These are phyloP conservation scores for Papilio machaon DNA, from an alignment of 1,140 invertebrate genomes.

Conservation along the genomic window DNA sequence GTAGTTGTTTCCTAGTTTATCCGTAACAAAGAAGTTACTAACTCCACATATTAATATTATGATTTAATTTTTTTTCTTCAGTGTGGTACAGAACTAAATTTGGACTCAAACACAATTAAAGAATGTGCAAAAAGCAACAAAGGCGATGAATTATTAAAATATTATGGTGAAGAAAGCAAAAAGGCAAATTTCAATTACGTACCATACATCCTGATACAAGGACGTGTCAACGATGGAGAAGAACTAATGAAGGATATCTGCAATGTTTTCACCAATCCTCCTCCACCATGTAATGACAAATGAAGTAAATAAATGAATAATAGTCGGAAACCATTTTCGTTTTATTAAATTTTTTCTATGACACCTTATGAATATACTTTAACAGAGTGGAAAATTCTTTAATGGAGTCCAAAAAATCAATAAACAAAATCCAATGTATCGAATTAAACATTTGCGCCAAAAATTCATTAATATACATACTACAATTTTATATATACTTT, in stretches of 20 bases:
- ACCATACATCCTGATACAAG: conserved; percentile 63
- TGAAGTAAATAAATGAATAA: conserved; percentile 16
- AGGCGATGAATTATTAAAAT: conserved; percentile 56
- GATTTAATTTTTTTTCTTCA: conserved; percentile 48
- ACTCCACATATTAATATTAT: not conserved
- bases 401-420: not conserved
- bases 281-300: conserved; percentile 44
- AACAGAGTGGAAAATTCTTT: too few relatives aligned
- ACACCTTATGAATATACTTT: not conserved
- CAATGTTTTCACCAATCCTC: conserved; percentile 49
- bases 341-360: conserved; percentile 18
- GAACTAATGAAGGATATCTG: conserved; percentile 59
- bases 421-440: not conserved
- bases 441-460: not conserved
- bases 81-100: conserved; percentile 54
- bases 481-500: too few relatives aligned
- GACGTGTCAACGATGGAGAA: conserved; percentile 38
- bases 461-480: not conserved
- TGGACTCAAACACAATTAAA: conserved; percentile 56
- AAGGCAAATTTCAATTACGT: conserved; percentile 54
- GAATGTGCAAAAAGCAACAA: conserved; percentile 57
- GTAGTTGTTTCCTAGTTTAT: not conserved
- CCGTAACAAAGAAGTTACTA: not conserved
- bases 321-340: not conserved
- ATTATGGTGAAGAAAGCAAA: conserved; percentile 62